These are phyloP conservation scores for Melanaphis sacchari DNA, from an alignment of 1,140 invertebrate genomes.

Conservation along the genomic window DNA sequence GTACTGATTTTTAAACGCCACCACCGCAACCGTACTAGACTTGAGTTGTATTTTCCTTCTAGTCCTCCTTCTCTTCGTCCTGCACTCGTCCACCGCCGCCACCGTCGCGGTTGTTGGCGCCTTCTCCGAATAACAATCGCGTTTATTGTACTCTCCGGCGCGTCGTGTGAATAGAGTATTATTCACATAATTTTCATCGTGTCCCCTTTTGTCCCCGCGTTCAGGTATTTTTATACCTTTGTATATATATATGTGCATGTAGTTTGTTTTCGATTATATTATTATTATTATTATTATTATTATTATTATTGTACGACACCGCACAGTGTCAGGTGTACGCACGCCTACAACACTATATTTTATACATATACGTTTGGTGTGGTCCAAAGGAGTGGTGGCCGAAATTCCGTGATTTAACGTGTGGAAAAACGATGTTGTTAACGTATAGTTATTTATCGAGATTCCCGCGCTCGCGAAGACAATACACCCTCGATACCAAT, in stretches of 20 bases:
- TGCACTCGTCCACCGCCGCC: background rate
- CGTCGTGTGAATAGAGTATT: conserved; percentile 15
- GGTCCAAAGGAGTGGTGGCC: conserved; percentile 8
- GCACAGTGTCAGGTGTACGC: conserved; percentile 5
- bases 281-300: conserved; percentile 4
- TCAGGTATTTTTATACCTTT: background rate
- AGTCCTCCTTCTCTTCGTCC: background rate
- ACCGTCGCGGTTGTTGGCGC: conserved; percentile 32
- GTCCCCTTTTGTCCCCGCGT: conserved; percentile 36
- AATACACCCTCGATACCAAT: background rate
- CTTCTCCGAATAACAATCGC: conserved; percentile 49
- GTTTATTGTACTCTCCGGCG: conserved; percentile 8
- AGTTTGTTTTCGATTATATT: conserved; percentile 44
- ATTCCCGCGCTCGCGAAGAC: background rate
- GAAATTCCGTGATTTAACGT: conserved; percentile 7
- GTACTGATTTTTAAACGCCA: background rate
- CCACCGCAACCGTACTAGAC: background rate
- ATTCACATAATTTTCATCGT: conserved; percentile 28
- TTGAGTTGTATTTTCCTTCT: background rate
- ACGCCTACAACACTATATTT: background rate
- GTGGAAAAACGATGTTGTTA: background rate
- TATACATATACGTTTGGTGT: background rate
- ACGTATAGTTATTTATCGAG: background rate
- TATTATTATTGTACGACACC: conserved; percentile 18
- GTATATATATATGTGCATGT: background rate